Evolutionary conservation across 2,888 invertebrate species (phyloP).

Genomic region (Caenorhabditis panamensis): DNA sequence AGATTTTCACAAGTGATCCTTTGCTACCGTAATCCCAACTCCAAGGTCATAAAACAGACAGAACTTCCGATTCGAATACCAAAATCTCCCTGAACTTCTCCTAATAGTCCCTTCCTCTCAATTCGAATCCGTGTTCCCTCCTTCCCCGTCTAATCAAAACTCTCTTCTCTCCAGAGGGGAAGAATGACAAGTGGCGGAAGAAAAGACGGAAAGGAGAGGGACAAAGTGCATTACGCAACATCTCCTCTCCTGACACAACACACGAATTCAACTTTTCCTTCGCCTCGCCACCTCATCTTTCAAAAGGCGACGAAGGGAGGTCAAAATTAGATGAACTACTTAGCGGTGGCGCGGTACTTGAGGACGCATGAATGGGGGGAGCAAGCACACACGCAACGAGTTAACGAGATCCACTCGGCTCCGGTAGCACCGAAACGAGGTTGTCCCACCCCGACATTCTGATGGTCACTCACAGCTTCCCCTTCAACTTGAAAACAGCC

Average conservation of each 20-base stretch:
- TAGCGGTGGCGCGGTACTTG: constrained; percentile 46
- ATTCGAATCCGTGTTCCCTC: constrained; percentile 1
- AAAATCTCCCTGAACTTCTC: too few relatives aligned
- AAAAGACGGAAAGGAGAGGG: constrained; percentile 16
- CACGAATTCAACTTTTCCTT: constrained; percentile 15
- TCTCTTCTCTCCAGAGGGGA: background rate
- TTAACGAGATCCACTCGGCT: constrained; percentile 58
- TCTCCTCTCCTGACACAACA: background rate
- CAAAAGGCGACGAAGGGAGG: constrained; percentile 11
- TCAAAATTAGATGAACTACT: constrained; percentile 65
- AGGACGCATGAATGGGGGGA: constrained; percentile 42
- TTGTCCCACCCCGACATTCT: background rate
- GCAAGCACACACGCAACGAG: constrained; percentile 40
- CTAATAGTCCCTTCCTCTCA: too few relatives aligned
- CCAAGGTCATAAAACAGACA: too few relatives aligned
- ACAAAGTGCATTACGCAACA: constrained; percentile 63
- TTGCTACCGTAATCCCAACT: too few relatives aligned
- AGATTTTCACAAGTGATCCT: too few relatives aligned
- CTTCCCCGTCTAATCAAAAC: constrained; percentile 11
- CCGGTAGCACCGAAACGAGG: constrained; percentile 25
- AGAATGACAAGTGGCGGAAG: constrained; percentile 7
- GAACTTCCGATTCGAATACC: too few relatives aligned
- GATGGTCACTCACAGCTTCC: background rate
- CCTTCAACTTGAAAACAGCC: background rate
- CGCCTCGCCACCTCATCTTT: constrained; percentile 20